Conservation (phyloP, 2,113 vertebrate genomes). For the Struthio camelus region DNA sequence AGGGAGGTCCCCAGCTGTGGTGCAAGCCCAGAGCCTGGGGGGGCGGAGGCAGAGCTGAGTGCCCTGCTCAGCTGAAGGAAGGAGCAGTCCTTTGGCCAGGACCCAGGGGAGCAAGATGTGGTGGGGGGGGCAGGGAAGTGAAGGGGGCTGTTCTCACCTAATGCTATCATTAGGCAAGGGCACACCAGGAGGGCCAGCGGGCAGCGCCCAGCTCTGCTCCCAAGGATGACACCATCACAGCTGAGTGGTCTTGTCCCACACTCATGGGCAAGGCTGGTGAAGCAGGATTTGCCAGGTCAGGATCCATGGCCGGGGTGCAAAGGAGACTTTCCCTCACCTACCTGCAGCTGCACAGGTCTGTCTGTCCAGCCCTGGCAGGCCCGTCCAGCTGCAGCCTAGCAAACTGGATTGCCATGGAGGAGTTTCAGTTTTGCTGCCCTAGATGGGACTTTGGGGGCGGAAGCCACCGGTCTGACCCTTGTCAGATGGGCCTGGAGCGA, state of each 20-base stretch:
- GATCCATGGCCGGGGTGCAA: no score
- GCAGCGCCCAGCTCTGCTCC: no score
- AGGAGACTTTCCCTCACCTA: not conserved
- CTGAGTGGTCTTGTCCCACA: no score
- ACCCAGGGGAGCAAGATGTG: not conserved
- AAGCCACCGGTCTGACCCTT: not conserved
- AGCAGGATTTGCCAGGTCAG: no score
- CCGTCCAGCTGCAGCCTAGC: not conserved
- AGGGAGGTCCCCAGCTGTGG: not conserved
- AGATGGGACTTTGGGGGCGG: not conserved
- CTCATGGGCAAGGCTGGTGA: no score
- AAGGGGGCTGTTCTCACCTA: not conserved
- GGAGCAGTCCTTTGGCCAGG: not conserved
- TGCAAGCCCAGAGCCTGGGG: not conserved
- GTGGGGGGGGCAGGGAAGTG: no score
- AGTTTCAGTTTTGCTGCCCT: rapidly evolving
- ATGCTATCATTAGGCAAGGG: no score
- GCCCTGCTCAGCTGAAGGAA: not conserved
- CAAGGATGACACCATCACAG: not conserved
- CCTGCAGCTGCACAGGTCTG: not conserved
- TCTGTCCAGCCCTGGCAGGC: not conserved
- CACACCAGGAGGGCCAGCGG: not conserved
- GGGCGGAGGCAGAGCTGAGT: no score
- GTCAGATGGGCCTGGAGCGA: not conserved
- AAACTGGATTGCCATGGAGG: not conserved